Evolutionary conservation across 1,140 invertebrate species (phyloP).

Genomic region (Drosophila nasuta): DNA sequence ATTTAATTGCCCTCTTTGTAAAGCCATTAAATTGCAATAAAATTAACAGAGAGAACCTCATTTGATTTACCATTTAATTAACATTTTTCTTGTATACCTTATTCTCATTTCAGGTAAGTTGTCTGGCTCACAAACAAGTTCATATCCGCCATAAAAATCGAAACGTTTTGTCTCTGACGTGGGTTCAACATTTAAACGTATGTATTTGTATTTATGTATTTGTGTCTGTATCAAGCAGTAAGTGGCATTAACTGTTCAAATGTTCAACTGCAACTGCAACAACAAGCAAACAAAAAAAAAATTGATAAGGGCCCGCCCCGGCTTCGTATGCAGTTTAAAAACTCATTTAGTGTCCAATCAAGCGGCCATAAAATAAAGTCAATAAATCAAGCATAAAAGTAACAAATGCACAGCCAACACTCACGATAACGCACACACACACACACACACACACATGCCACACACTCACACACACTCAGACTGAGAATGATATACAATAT

Average conservation of each 20-base stretch:
- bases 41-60: constrained; percentile 20
- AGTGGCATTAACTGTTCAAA: constrained; percentile 45
- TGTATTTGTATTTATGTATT: background rate
- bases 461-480: constrained; percentile 28
- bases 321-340: constrained; percentile 79
- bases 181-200: constrained; percentile 60
- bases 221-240: constrained; percentile 24
- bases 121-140: constrained; percentile 34
- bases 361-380: constrained; percentile 82
- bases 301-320: constrained; percentile 77
- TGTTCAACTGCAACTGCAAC: constrained; percentile 50
- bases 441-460: constrained; percentile 7
- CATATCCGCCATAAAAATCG: constrained; percentile 64
- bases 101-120: constrained; percentile 75
- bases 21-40: constrained; percentile 43
- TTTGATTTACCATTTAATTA: constrained; percentile 72
- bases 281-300: constrained; percentile 34
- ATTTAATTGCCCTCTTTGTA: background rate
- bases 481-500: constrained; percentile 34
- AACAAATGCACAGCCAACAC: constrained; percentile 78
- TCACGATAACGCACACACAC: constrained; percentile 68
- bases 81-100: constrained; percentile 51
- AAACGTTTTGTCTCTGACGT: constrained; percentile 79
- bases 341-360: constrained; percentile 83
- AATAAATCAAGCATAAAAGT: constrained; percentile 83